These are phyloP conservation scores for Parnassius smintheus DNA, from an alignment of 2,888 invertebrate genomes.

Conservation along the genomic window DNA sequence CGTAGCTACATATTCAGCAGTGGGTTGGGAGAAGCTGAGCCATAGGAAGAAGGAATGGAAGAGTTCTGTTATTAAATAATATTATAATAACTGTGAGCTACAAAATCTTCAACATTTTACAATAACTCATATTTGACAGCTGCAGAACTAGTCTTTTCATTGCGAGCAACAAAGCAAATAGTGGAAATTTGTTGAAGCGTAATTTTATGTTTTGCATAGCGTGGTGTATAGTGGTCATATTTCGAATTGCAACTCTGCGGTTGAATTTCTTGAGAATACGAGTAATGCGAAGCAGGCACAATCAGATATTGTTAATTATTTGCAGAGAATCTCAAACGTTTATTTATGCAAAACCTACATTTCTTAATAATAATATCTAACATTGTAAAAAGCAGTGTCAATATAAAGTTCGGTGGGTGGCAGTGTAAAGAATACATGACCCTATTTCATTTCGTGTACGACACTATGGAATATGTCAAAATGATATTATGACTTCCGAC, in stretches of 20 bases:
- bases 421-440: too few relatives aligned
- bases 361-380: too few relatives aligned
- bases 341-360: neutral
- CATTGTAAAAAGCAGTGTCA: too few relatives aligned
- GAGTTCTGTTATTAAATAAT: too few relatives aligned
- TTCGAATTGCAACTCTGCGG: conserved; percentile 4
- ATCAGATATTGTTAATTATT: conserved; percentile 1
- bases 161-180: conserved; percentile 25
- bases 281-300: conserved; percentile 2
- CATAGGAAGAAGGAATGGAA: too few relatives aligned
- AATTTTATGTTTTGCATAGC: conserved; percentile 25
- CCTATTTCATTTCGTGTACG: too few relatives aligned
- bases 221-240: conserved; percentile 5
- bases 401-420: too few relatives aligned
- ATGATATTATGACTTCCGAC: too few relatives aligned
- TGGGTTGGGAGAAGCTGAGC: too few relatives aligned
- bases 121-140: conserved; percentile 13
- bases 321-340: neutral
- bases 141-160: conserved; percentile 18
- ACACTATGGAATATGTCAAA: too few relatives aligned
- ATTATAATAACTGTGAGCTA: neutral
- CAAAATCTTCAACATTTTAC: conserved; percentile 9
- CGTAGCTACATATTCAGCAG: too few relatives aligned
- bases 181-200: conserved; percentile 24
- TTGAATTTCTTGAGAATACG: conserved; percentile 19